Percentiles rank a stretch among this genome's conserved stretches.
Conservation (phyloP, 2,888 invertebrate genomes). For the Paralinhomoeus sp. region DNA sequence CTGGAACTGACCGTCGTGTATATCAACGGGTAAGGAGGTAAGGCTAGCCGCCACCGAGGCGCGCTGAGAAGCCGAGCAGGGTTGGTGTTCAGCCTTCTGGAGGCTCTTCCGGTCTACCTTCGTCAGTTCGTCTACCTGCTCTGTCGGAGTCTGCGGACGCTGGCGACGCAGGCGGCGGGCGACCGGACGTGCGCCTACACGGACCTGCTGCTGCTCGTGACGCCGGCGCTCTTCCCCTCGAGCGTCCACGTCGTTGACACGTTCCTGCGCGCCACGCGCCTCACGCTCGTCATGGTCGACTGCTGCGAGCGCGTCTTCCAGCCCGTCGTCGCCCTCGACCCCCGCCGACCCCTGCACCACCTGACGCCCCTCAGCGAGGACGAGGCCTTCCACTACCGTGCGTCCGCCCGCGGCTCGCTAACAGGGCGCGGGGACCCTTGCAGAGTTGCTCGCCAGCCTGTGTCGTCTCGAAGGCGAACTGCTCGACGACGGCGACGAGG, state of each 20-base stretch:
- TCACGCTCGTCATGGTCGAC: conserved; percentile 8
- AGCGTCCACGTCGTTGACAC: conserved; percentile 8
- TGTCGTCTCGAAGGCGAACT: conserved; percentile 12
- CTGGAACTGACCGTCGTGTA: conserved; percentile 8
- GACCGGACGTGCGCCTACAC: conserved; percentile 8
- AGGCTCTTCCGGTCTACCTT: conserved; percentile 7
- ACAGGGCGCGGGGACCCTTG: conserved; percentile 10
- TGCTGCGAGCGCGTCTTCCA: conserved; percentile 9
- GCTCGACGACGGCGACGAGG: conserved; percentile 1
- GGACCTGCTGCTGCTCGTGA: conserved; percentile 10
- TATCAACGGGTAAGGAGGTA: conserved; percentile 6
- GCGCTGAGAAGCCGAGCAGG: too few species aligned
- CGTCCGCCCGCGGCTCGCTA: too few species aligned
- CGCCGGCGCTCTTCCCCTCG: conserved; percentile 9
- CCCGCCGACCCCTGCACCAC: not conserved
- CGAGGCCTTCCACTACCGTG: conserved; percentile 9
- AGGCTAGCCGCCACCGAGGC: not conserved
- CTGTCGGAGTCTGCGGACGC: conserved; percentile 7
- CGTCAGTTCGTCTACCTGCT: conserved; percentile 10
- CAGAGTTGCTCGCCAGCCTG: conserved; percentile 15
- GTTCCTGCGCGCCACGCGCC: conserved; percentile 9
- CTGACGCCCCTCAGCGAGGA: conserved; percentile 3
- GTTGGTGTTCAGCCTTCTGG: conserved; percentile 1
- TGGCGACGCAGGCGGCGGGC: conserved; percentile 8
- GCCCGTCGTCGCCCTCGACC: conserved; percentile 5